These are phyloP conservation scores for Drosophila subsilvestris DNA, from an alignment of 2,888 invertebrate species.

Conservation along the genomic window DNA sequence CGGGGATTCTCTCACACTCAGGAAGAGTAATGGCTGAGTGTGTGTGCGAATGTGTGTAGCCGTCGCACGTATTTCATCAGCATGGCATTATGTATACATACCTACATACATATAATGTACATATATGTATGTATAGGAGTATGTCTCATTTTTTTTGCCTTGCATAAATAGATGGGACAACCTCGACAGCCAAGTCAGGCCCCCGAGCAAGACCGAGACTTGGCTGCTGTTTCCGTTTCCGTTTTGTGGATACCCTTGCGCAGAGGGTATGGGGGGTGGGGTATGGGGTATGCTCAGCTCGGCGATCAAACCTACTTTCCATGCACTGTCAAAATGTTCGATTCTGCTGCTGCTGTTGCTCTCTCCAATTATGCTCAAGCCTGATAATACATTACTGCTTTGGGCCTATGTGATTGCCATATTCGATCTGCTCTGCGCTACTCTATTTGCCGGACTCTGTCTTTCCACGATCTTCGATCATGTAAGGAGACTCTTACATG, in stretches of 20 bases:
- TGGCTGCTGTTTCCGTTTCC: slow-evolving; percentile 72
- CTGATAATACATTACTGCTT: slow-evolving; percentile 32
- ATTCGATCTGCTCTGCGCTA: slow-evolving; percentile 60
- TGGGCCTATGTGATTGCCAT: slow-evolving; percentile 58
- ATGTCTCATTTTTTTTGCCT: slow-evolving; percentile 43
- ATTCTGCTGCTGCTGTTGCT: neutral
- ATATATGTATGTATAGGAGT: slow-evolving; percentile 9
- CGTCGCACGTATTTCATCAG: slow-evolving; percentile 76
- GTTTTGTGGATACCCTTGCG: slow-evolving; percentile 44
- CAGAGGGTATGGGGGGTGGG: neutral
- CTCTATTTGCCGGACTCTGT: slow-evolving; percentile 51
- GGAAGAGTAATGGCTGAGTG: slow-evolving; percentile 24
- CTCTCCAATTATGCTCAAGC: neutral
- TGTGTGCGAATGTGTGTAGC: slow-evolving; percentile 41
- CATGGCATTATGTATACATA: slow-evolving; percentile 57
- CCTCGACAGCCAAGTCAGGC: slow-evolving; percentile 45
- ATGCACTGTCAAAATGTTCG: neutral
- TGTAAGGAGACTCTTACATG: slow-evolving; percentile 44
- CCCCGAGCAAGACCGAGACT: slow-evolving; percentile 21
- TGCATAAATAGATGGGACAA: slow-evolving; percentile 74
- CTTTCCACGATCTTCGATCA: slow-evolving; percentile 35
- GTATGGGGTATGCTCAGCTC: neutral
- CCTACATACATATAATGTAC: slow-evolving; percentile 22
- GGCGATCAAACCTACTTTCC: neutral
- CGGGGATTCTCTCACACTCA: slow-evolving; percentile 43